phyloP scores from a whole-genome alignment of 2,797 vertebrate genomes.

The Clamator glandarius region DNA sequence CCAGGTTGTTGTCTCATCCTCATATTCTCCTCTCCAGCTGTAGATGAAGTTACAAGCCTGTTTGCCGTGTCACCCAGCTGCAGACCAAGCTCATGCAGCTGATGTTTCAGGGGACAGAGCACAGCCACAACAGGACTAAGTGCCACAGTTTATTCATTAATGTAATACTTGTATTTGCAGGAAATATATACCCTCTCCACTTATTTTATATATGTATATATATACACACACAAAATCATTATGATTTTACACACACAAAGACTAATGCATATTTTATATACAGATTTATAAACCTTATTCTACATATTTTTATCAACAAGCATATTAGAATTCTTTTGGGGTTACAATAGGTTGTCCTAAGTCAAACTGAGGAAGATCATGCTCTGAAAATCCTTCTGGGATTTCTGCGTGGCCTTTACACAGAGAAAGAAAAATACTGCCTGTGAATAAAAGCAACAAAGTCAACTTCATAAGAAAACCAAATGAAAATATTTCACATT shows the following conservation, averaged over 20 bases:
- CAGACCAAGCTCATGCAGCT: neutral
- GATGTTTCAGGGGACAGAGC: no score
- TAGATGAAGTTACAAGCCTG: neutral
- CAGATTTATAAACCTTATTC: neutral
- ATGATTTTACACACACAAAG: no score
- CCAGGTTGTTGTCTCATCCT: neutral
- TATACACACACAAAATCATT: no score
- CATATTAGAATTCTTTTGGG: neutral
- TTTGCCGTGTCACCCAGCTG: rapidly evolving
- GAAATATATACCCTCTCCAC: neutral
- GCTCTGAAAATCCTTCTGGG: neutral
- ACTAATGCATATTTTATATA: neutral
- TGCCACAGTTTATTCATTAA: neutral
- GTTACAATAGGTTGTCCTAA: neutral
- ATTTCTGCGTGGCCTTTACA: neutral
- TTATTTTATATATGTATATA: neutral
- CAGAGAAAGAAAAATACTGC: neutral
- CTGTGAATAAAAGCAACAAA: neutral
- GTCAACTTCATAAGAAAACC: neutral
- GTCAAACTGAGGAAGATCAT: neutral
- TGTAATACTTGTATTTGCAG: neutral
- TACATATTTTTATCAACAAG: neutral
- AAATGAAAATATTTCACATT: neutral
- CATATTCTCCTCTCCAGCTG: neutral
- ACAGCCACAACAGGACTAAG: rapidly evolving